Base-by-base conservation (phyloP, 2,113 vertebrate species). In the Maccullochella peelii region DNA sequence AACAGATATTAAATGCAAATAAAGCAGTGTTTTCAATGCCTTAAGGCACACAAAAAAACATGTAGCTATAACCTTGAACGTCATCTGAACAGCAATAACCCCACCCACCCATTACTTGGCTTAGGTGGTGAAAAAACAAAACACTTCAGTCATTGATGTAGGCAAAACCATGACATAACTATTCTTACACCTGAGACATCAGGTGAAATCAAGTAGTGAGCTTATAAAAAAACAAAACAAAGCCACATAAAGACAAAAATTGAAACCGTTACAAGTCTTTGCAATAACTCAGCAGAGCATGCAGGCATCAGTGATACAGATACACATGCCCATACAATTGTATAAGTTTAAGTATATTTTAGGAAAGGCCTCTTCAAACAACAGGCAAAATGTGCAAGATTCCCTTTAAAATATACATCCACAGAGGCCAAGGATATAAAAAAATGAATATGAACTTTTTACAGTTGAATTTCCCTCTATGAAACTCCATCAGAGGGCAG, bases 401-500 rank as follows among this genome's bases (percentile, higher is more conserved):
- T 70, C 18, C 15, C 6, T 69, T 14, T 12, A 42, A 58, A 30
- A 52, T 47, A 49, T 58, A 7, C 9, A 38, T 63, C 27, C 27
- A 62, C 3, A 61, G 25, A 36, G 8, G 14, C 18, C 10, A 62
- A 5, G 6, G 3, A 21, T 21, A 40, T 27, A 21, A 44, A 6
- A 33, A 70, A 54, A 44, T 52, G 67, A 62, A 55, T 7, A 21
- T 59, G 3, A 54, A 55, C 16, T 18, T 69, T 61, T 70, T 54
- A 76, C 18, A 33, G 73, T 71, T 65, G 3, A 9, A 20, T 38
- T 5, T 36, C n/a, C 1, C 27, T 57, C 18, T 18, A 1, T 44
- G 55, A 50, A 30, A 14, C 62, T 49, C 86, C 91, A 86, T 61
- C 38, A 87, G 86, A 90, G 82, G 80, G 82, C 82, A 69, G 80